A percentile compares a stretch with the other conserved stretches of the same genome.
Conservation (phyloP, 2,888 invertebrate species). For the Pseudanteris insignis region DNA sequence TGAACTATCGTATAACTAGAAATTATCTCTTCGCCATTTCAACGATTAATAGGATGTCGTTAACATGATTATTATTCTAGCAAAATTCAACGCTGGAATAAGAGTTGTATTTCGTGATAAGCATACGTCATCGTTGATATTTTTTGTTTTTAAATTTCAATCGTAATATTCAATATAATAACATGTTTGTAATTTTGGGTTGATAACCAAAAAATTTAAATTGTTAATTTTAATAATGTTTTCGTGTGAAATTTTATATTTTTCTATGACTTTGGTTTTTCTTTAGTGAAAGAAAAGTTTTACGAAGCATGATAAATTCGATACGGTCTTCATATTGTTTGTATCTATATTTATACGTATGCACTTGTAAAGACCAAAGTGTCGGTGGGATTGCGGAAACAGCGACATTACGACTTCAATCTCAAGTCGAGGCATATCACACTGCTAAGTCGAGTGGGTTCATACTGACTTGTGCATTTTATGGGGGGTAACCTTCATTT, state of each 20-base stretch:
- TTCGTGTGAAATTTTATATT: no score
- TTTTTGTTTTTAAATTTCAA: no score
- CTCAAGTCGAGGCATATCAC: slow-evolving; percentile 44
- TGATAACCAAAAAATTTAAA: no score
- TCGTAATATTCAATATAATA: no score
- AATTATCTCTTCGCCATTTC: slow-evolving; percentile 17
- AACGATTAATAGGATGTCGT: slow-evolving; percentile 12
- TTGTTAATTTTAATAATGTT: no score
- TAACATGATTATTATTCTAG: slow-evolving; percentile 23
- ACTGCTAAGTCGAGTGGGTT: slow-evolving; percentile 5
- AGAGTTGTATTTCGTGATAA: slow-evolving; percentile 16
- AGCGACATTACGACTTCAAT: slow-evolving; percentile 58
- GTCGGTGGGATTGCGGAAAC: slow-evolving; percentile 28
- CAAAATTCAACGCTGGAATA: slow-evolving; percentile 8
- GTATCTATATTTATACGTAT: slow-evolving; percentile 26
- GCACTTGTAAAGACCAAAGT: slow-evolving; percentile 34
- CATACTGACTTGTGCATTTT: slow-evolving; percentile 51
- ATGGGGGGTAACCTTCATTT: slow-evolving; percentile 46
- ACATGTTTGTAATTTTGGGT: not conserved
- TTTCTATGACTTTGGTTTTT: no score
- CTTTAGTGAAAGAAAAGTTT: no score
- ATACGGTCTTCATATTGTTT: slow-evolving; percentile 5
- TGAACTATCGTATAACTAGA: slow-evolving; percentile 5
- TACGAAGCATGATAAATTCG: slow-evolving; percentile 3
- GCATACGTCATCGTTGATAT: no score